These are phyloP conservation scores for Phenganax subtilis DNA, from an alignment of 92 coral and sea anemone genomes.

Conservation along the genomic window DNA sequence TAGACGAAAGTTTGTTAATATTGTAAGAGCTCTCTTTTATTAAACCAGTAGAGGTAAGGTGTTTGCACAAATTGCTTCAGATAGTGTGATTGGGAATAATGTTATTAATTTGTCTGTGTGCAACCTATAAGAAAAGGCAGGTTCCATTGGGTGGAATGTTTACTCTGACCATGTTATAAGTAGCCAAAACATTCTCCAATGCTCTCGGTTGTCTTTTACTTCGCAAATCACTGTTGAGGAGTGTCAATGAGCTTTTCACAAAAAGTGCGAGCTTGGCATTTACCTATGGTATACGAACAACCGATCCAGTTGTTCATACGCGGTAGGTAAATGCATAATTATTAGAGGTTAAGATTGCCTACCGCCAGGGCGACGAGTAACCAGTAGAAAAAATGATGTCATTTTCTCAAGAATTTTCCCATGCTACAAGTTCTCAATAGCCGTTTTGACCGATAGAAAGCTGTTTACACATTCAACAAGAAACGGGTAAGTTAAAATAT, in stretches of 20 bases:
- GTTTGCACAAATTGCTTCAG: slow-evolving; percentile 34
- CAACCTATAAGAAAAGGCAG: slow-evolving; percentile 49
- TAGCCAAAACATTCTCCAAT: slow-evolving; percentile 39
- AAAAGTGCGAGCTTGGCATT: neutral
- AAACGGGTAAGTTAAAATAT: too few relatives aligned
- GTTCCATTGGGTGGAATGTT: slow-evolving; percentile 42
- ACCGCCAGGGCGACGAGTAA: too few relatives aligned
- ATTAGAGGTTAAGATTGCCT: too few relatives aligned
- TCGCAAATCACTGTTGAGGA: slow-evolving; percentile 27
- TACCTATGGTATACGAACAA: too few relatives aligned
- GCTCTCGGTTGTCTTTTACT: slow-evolving; percentile 31
- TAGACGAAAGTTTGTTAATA: slow-evolving; percentile 2
- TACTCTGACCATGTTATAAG: slow-evolving; percentile 46
- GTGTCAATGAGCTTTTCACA: slow-evolving; percentile 43
- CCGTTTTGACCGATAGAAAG: too few relatives aligned
- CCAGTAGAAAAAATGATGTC: too few relatives aligned
- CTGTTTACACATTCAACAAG: too few relatives aligned
- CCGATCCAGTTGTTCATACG: too few relatives aligned
- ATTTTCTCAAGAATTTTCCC: too few relatives aligned
- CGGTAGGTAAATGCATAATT: too few relatives aligned
- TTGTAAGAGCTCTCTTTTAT: neutral
- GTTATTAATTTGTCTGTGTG: slow-evolving; percentile 33
- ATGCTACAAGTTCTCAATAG: too few relatives aligned
- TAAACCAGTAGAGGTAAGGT: slow-evolving; percentile 42
- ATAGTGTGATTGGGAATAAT: slow-evolving; percentile 32